Percentiles rank a stretch among this genome's conserved stretches.
Evolutionary conservation across 1,140 invertebrate genomes (phyloP).

Genomic region (Limonius californicus): DNA sequence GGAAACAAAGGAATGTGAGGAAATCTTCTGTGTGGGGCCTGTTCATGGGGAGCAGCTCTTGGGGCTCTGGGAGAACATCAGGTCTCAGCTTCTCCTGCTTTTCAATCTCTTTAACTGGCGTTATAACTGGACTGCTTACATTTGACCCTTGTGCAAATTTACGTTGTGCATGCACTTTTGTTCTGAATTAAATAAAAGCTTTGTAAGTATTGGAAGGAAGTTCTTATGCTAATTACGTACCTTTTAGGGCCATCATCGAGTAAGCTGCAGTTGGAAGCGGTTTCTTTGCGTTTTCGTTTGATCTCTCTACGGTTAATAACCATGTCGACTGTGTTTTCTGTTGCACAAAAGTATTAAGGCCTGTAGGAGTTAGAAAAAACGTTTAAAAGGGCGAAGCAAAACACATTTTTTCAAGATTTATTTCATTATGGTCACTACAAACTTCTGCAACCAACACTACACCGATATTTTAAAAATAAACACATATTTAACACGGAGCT

Average conservation of each 20-base stretch:
- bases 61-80: constrained; percentile 45
- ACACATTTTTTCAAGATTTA: no score
- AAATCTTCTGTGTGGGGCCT: constrained; percentile 88
- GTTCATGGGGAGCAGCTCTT: constrained; percentile 61
- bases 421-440: no score
- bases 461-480: no score
- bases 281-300: constrained; percentile 43
- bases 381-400: no score
- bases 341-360: no score
- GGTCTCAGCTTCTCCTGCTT: constrained; percentile 46
- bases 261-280: constrained; percentile 34
- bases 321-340: no score
- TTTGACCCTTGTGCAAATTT: constrained; percentile 84
- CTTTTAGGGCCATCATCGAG: constrained; percentile 52
- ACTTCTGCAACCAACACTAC: no score
- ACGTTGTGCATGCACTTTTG: constrained; percentile 81
- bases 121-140: constrained; percentile 53
- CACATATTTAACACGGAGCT: no score
- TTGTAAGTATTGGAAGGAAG: no score
- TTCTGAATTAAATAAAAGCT: no score
- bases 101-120: constrained; percentile 60
- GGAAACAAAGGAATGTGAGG: constrained; percentile 81
- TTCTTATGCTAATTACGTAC: constrained; percentile 45
- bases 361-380: no score
- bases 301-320: constrained; percentile 25